phyloP scores from a whole-genome alignment of 2,113 vertebrate genomes.

The Spizaetus ornatus region DNA sequence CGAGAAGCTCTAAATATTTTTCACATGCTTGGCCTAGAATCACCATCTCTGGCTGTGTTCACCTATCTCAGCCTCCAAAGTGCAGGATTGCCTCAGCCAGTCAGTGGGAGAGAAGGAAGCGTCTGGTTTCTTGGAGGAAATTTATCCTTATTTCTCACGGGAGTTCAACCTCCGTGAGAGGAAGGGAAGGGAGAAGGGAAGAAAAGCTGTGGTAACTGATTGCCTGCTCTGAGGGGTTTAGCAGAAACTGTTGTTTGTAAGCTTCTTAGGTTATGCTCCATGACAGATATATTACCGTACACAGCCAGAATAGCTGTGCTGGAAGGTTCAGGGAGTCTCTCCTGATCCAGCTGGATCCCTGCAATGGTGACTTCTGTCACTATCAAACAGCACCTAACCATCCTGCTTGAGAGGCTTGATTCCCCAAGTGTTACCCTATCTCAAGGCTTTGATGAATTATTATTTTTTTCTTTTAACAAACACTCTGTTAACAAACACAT shows the following conservation, averaged over 20 bases:
- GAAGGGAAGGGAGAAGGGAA: background rate
- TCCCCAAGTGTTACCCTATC: rapidly evolving
- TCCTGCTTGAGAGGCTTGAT: background rate
- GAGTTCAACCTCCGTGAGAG: rapidly evolving
- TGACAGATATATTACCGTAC: rapidly evolving
- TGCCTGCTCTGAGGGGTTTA: background rate
- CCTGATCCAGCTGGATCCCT: background rate
- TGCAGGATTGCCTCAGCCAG: rapidly evolving
- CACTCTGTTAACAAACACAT: too few relatives aligned
- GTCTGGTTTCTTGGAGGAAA: background rate
- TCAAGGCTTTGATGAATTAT: background rate
- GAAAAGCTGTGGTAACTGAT: background rate
- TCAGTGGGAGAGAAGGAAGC: too few relatives aligned
- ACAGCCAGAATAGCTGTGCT: background rate
- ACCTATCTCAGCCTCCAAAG: background rate
- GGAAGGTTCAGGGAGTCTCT: background rate
- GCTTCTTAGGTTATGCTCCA: background rate
- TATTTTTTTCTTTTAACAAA: background rate
- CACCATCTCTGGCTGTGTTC: background rate
- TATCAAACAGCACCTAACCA: background rate
- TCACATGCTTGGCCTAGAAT: background rate
- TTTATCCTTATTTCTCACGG: background rate
- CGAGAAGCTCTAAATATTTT: background rate
- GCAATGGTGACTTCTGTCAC: background rate
- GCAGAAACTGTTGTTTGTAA: background rate